Conservation (phyloP, 2,113 vertebrate genomes). For the Cygnus buccinator region DNA sequence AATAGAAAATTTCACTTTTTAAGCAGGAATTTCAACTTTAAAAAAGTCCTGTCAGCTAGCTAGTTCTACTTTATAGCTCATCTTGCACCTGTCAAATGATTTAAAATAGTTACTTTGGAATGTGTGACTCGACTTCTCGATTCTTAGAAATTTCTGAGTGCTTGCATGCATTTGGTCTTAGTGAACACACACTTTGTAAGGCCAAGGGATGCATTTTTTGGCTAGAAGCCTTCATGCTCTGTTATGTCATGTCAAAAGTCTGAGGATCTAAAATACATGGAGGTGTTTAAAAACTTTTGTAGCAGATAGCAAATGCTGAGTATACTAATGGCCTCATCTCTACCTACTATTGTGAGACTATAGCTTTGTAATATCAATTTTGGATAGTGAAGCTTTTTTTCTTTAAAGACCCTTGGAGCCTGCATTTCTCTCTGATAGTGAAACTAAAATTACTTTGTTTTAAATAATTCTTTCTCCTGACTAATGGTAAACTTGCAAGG, state of each 20-base stretch:
- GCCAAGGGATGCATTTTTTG: neutral
- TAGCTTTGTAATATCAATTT: neutral
- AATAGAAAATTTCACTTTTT: neutral
- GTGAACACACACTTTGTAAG: neutral
- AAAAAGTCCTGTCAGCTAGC: neutral
- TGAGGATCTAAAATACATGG: neutral
- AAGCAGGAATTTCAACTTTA: neutral
- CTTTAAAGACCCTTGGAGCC: neutral
- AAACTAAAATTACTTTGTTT: neutral
- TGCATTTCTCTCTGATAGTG: neutral
- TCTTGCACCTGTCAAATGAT: neutral
- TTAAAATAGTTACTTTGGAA: neutral
- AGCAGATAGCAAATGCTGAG: neutral
- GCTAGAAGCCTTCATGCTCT: neutral
- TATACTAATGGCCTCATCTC: neutral
- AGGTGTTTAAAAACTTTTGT: neutral
- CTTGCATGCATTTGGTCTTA: neutral
- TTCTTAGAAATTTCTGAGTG: neutral
- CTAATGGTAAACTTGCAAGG: neutral
- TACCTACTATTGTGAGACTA: neutral
- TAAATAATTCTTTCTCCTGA: neutral
- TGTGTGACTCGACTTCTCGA: neutral
- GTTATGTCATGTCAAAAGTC: neutral
- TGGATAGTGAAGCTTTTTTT: neutral
- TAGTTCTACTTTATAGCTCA: neutral